Conservation (phyloP, 2,797 vertebrate genomes). For the Darevskia nairensis region DNA sequence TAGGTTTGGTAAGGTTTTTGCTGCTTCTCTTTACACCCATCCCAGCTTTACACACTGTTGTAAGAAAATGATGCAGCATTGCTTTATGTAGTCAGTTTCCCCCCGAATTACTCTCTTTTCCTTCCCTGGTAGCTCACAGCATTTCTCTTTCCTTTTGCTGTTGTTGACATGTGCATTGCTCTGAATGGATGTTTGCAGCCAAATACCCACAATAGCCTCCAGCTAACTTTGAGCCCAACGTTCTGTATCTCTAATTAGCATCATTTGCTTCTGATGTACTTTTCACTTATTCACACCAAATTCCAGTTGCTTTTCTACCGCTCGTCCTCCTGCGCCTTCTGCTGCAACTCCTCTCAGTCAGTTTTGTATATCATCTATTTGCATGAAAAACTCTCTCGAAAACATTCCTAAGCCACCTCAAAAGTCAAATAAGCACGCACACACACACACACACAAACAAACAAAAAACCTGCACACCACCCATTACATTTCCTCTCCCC, state of each 20-base stretch:
- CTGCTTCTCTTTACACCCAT: too few species aligned
- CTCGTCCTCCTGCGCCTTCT: background rate
- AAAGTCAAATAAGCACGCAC: too few species aligned
- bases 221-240: background rate
- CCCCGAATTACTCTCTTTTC: background rate
- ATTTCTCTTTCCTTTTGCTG: background rate
- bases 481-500: too few species aligned
- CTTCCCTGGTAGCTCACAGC: background rate
- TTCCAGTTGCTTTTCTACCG: background rate
- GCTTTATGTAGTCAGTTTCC: background rate
- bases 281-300: background rate
- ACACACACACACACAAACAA: too few species aligned
- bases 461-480: too few species aligned
- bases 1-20: too few species aligned
- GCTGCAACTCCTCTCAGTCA: background rate
- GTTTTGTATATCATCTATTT: background rate
- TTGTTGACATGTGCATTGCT: background rate
- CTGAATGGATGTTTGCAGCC: background rate
- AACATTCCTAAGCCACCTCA: too few species aligned
- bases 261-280: slow-evolving; percentile 3
- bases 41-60: too few species aligned
- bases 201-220: background rate
- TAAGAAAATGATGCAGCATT: background rate
- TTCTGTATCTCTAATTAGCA: background rate
- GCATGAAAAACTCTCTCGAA: too few species aligned